Percentiles rank a stretch among this genome's conserved stretches.
Evolutionary conservation across 1,140 invertebrate genomes (phyloP).

Genomic region (Achatina immaculata): DNA sequence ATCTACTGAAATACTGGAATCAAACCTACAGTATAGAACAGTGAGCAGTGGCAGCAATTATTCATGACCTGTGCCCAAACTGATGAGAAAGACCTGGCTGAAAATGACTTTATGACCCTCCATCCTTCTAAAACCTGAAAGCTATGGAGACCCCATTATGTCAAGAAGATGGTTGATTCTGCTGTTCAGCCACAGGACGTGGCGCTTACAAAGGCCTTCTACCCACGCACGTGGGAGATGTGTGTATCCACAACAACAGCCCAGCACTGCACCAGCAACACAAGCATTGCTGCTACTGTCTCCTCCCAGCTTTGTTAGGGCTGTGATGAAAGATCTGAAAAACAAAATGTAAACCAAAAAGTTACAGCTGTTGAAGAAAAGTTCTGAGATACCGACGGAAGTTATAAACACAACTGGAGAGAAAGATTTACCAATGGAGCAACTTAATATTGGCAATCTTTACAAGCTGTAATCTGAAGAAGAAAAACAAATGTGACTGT

Average conservation of each 20-base stretch:
- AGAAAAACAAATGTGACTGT: too few species aligned
- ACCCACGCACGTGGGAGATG: slow-evolving; percentile 64
- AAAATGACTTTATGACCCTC: too few species aligned
- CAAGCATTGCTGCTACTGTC: slow-evolving; percentile 68
- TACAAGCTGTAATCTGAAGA: too few species aligned
- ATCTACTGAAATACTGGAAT: too few species aligned
- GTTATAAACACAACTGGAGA: not conserved
- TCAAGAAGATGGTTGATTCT: slow-evolving; percentile 69
- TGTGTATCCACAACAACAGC: slow-evolving; percentile 63
- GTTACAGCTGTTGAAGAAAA: not conserved
- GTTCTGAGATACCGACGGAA: not conserved
- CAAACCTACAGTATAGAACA: too few species aligned
- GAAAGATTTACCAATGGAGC: not conserved
- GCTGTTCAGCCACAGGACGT: slow-evolving; percentile 64
- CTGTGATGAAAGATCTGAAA: slow-evolving; percentile 59
- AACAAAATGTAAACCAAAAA: not conserved
- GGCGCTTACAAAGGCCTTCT: slow-evolving; percentile 55
- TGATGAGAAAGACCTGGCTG: too few species aligned
- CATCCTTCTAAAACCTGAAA: not conserved
- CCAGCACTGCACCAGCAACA: slow-evolving; percentile 68
- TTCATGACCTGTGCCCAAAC: too few species aligned
- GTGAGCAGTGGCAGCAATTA: too few species aligned
- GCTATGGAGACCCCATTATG: slow-evolving; percentile 69
- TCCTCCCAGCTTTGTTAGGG: slow-evolving; percentile 65
- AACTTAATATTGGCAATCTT: too few species aligned